Percentiles rank a stretch among this genome's conserved stretches.
phyloP scores from a whole-genome alignment of 2,113 vertebrate genomes.

The Rhineura floridana region DNA sequence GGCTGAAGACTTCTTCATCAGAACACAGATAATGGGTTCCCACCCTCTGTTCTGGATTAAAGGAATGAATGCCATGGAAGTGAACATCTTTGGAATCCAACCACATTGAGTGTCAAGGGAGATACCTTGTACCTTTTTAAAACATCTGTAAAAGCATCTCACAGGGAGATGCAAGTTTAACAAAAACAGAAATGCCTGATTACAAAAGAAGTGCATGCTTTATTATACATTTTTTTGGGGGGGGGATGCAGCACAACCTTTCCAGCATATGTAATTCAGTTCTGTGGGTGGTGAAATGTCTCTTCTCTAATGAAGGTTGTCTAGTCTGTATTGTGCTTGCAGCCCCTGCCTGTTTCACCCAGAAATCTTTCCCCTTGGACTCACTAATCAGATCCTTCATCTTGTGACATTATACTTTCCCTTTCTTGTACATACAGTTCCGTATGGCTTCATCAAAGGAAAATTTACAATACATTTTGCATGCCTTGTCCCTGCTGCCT shows the following conservation, averaged over 20 bases:
- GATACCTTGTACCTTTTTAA: slow-evolving; percentile 8
- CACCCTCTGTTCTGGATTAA: slow-evolving; percentile 9
- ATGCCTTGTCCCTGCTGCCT: background rate
- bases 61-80: background rate
- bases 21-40: background rate
- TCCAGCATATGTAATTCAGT: background rate
- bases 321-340: background rate
- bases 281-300: background rate
- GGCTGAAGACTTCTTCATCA: background rate
- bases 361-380: background rate
- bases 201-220: background rate
- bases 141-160: slow-evolving; percentile 20
- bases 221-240: background rate
- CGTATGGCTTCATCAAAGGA: background rate
- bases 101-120: slow-evolving; percentile 5
- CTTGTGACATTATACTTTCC: background rate
- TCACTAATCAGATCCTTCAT: background rate
- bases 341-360: slow-evolving; percentile 11
- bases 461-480: background rate
- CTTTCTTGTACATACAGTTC: background rate
- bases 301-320: slow-evolving; percentile 4
- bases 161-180: background rate
- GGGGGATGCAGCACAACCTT: background rate
- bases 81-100: slow-evolving; percentile 13
- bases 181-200: slow-evolving; percentile 13